phyloP scores from a whole-genome alignment of 2,113 vertebrate species.

The Capra hircus region DNA sequence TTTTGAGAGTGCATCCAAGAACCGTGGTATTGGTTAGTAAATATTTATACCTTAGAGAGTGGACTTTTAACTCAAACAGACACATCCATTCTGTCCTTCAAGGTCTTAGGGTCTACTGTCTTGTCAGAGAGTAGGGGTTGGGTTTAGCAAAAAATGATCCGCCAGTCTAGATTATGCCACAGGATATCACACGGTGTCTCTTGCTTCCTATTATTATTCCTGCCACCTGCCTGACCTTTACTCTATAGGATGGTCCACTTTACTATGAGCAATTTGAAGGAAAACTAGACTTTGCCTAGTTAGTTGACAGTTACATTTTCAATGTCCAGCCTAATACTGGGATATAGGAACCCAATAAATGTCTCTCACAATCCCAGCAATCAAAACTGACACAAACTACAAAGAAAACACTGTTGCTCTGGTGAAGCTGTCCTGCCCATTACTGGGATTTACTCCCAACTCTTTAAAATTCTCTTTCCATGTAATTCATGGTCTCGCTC shows the following conservation, averaged over 20 bases:
- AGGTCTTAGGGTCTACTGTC: background rate
- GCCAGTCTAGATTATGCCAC: background rate
- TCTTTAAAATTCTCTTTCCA: background rate
- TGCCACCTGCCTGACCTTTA: background rate
- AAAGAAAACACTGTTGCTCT: background rate
- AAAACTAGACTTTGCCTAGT: background rate
- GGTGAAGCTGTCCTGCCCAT: background rate
- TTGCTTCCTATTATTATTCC: background rate
- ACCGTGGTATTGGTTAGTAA: background rate
- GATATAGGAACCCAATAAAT: background rate
- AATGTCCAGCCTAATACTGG: background rate
- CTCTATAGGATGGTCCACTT: background rate
- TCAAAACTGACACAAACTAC: background rate
- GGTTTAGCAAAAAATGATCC: background rate
- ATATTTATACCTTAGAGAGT: background rate
- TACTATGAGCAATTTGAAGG: background rate
- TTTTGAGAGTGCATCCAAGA: background rate
- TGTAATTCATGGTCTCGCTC: background rate
- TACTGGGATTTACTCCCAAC: background rate
- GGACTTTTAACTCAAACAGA: background rate
- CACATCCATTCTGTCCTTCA: background rate
- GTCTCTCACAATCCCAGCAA: background rate
- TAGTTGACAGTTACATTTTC: background rate
- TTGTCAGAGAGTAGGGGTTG: background rate
- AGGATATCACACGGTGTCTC: background rate